A percentile compares a stretch with the other conserved stretches of the same genome.
Conservation (phyloP, 2,113 vertebrate genomes). For the Syngnathoides biaculeatus region DNA sequence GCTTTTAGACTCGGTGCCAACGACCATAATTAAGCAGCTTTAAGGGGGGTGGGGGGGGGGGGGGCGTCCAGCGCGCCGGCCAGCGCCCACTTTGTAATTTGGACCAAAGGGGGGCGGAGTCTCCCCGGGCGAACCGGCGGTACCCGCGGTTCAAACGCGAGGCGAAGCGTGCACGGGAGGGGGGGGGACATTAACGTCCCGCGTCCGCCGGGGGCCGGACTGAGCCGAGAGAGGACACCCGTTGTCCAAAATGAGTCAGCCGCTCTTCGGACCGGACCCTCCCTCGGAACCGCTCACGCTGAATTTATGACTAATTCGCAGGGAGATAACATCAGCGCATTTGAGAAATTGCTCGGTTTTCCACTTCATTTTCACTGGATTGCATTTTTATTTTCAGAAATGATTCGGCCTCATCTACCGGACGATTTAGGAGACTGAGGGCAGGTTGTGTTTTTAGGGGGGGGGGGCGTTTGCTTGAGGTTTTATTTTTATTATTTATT, state of each 20-base stretch:
- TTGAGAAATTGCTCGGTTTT: not conserved
- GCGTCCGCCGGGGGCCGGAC: slow-evolving; percentile 59
- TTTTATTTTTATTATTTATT: too few relatives aligned
- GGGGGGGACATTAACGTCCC: slow-evolving; percentile 61
- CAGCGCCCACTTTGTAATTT: slow-evolving; percentile 74
- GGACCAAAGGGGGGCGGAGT: slow-evolving; percentile 46
- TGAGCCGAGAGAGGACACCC: slow-evolving; percentile 16
- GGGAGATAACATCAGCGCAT: not conserved
- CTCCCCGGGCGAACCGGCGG: slow-evolving; percentile 61
- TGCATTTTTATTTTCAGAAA: not conserved
- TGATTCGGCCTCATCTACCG: not conserved
- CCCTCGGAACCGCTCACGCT: not conserved
- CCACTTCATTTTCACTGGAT: not conserved
- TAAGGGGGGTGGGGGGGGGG: slow-evolving; percentile 75
- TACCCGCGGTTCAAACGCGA: slow-evolving; percentile 63
- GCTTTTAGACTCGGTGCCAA: slow-evolving; percentile 69
- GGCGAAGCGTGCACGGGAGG: slow-evolving; percentile 50
- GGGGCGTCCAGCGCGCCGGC: slow-evolving; percentile 69
- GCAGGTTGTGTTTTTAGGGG: too few relatives aligned
- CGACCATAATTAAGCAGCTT: slow-evolving; percentile 73
- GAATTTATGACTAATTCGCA: not conserved
- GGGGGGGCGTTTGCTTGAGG: too few relatives aligned
- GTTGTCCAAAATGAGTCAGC: slow-evolving; percentile 12
- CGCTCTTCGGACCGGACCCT: not conserved
- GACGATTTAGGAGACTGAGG: too few relatives aligned